A percentile compares a stretch with the other conserved stretches of the same genome.
phyloP scores from a whole-genome alignment of 30 jellyfish, hydroid and myxozoan species.

The Aurelia aurita region DNA sequence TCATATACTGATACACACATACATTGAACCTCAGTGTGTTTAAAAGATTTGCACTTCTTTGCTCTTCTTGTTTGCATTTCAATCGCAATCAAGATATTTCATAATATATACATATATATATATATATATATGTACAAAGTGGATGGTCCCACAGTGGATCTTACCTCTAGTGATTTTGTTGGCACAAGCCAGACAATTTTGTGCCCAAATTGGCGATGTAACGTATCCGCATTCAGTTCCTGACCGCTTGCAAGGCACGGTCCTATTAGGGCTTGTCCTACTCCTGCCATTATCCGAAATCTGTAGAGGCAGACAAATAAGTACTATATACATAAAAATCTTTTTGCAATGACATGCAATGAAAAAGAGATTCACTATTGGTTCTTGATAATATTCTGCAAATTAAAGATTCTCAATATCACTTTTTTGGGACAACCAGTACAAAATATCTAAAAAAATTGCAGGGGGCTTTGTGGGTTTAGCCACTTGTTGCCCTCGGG shows the following conservation, averaged over 20 bases:
- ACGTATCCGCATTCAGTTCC: constrained; percentile 7
- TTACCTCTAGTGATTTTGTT: not conserved
- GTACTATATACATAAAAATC: too few relatives aligned
- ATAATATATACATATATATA: too few relatives aligned
- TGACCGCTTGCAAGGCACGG: constrained; percentile 12
- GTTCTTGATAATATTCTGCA: too few relatives aligned
- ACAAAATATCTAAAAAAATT: not conserved
- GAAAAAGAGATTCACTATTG: too few relatives aligned
- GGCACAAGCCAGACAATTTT: constrained; percentile 42
- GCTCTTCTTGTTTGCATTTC: too few relatives aligned
- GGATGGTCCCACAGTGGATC: not conserved
- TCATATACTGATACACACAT: too few relatives aligned
- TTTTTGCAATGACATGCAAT: too few relatives aligned
- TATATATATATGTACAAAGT: too few relatives aligned
- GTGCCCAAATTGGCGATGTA: constrained; percentile 11
- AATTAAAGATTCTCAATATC: too few relatives aligned
- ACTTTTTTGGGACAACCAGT: not conserved
- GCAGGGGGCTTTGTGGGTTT: not conserved
- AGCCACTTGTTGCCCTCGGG: too few relatives aligned
- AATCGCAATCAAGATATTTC: too few relatives aligned
- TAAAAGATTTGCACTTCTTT: too few relatives aligned
- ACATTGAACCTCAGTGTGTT: not conserved
- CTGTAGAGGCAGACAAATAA: not conserved
- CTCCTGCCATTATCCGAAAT: constrained; percentile 6
- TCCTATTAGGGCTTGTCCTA: constrained; percentile 9